A percentile compares a stretch with the other conserved stretches of the same genome.
Conservation (phyloP, 1,140 invertebrate genomes). For the Coptotermes formosanus region DNA sequence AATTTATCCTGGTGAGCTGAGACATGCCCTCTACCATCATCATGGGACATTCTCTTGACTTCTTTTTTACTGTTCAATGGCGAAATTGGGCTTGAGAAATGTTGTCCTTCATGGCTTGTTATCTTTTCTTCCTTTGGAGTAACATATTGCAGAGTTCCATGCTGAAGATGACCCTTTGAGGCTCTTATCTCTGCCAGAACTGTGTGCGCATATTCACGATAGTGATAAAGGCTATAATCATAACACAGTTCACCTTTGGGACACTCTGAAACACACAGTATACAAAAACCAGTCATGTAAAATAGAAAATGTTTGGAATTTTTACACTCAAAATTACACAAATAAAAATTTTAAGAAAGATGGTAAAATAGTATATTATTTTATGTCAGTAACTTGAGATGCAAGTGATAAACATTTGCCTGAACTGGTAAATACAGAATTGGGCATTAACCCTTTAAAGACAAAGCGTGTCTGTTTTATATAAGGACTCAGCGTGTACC, state of each 20-base stretch:
- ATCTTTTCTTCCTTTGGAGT: neutral
- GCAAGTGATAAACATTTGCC: no score
- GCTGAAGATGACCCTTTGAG: neutral
- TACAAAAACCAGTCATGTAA: no score
- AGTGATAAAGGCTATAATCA: conserved; percentile 36
- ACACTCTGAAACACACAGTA: conserved; percentile 36
- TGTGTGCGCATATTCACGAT: conserved; percentile 37
- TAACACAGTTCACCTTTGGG: conserved; percentile 34
- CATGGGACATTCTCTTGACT: neutral
- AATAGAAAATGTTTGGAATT: no score
- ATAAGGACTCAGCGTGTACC: no score
- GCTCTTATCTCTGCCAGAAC: conserved; percentile 34
- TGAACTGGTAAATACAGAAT: no score
- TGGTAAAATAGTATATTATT: no score
- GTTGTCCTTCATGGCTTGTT: neutral
- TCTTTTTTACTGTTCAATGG: neutral
- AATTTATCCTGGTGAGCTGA: neutral
- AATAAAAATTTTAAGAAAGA: no score
- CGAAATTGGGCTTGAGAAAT: neutral
- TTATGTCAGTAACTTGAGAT: no score
- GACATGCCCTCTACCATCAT: neutral
- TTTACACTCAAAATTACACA: no score
- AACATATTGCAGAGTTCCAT: neutral
- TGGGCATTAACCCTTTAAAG: no score
- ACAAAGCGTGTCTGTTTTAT: no score